Evolutionary conservation across 2,797 vertebrate species (phyloP).

Genomic region (Syngnathus rostellatus): DNA sequence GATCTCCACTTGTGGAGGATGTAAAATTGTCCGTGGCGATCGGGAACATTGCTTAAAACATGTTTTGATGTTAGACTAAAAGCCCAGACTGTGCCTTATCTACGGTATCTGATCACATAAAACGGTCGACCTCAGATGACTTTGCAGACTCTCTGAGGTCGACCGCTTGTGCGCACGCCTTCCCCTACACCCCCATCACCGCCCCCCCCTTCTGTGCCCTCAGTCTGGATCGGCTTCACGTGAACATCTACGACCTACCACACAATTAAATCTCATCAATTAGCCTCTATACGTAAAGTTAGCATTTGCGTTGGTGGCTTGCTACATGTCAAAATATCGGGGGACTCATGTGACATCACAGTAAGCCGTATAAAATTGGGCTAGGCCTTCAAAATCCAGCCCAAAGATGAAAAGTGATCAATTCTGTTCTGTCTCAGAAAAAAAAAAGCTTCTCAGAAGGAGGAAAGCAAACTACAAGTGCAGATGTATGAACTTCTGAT

Average conservation of each 20-base stretch:
- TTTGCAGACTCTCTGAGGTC: slow-evolving; percentile 67
- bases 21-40: too few species aligned
- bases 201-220: slow-evolving; percentile 36
- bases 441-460: slow-evolving; percentile 13
- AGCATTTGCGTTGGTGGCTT: too few species aligned
- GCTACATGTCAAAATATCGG: too few species aligned
- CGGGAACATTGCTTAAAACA: too few species aligned
- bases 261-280: slow-evolving; percentile 2
- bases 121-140: slow-evolving; percentile 66
- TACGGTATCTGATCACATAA: slow-evolving; percentile 40
- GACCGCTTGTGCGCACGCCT: slow-evolving; percentile 48
- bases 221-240: slow-evolving; percentile 47
- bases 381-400: slow-evolving; percentile 45
- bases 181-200: slow-evolving; percentile 39
- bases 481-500: too few species aligned
- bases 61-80: background rate
- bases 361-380: too few species aligned
- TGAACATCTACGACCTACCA: slow-evolving; percentile 24
- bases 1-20: too few species aligned
- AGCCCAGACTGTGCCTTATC: slow-evolving; percentile 47
- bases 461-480: background rate
- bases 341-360: too few species aligned
- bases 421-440: slow-evolving; percentile 29
- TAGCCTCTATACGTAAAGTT: background rate
- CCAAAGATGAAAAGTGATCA: slow-evolving; percentile 55